A percentile compares a stretch with the other conserved stretches of the same genome.
phyloP scores from a whole-genome alignment of 2,113 vertebrate genomes.

The Ageneiosus marmoratus region DNA sequence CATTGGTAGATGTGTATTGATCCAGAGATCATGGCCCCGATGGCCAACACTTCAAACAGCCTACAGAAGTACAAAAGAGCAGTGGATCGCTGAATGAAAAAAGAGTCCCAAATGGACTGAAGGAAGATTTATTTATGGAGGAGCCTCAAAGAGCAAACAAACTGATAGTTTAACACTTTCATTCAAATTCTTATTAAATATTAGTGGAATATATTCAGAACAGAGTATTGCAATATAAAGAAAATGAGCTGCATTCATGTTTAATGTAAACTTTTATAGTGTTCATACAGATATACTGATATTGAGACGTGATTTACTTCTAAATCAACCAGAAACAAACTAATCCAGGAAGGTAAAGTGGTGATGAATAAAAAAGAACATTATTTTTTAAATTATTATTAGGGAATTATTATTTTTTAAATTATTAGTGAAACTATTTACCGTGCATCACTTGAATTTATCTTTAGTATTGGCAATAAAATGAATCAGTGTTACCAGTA shows the following conservation, averaged over 20 bases:
- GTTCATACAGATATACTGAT: neutral
- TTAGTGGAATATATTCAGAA: neutral
- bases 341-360: neutral
- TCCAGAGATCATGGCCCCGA: slow-evolving; percentile 71
- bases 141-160: neutral
- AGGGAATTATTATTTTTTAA: neutral
- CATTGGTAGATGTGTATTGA: slow-evolving; percentile 77
- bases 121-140: slow-evolving; percentile 35
- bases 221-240: neutral
- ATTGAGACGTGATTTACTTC: neutral
- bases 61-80: slow-evolving; percentile 70
- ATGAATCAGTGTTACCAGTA: neutral
- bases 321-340: neutral
- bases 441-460: neutral
- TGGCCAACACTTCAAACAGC: slow-evolving; percentile 67
- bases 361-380: neutral
- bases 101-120: slow-evolving; percentile 12
- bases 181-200: neutral
- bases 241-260: neutral
- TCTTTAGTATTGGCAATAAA: neutral
- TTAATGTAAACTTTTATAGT: neutral
- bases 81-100: slow-evolving; percentile 14
- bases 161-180: neutral
- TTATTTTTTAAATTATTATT: neutral
- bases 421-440: neutral